Base-by-base conservation (phyloP, 1,140 invertebrate genomes). In the Bombus confusus region DNA sequence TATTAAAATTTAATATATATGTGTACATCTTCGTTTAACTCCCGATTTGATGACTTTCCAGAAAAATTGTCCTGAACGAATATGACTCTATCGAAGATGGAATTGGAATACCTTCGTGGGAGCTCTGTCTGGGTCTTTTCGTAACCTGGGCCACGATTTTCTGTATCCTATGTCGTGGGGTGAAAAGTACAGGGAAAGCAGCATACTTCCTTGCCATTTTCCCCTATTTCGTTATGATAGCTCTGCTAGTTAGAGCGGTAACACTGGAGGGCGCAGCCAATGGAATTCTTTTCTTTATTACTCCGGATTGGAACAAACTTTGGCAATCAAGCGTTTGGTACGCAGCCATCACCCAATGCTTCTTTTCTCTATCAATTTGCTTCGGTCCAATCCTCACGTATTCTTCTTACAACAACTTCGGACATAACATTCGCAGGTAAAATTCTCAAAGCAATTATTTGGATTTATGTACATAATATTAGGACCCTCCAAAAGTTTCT, bases 271-370 rank as follows among this genome's bases (percentile, higher is more conserved):
- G 96, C 41, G 96, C 97, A 72, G 89, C 94, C 88, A 95, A 95
- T 92, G 98, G 95, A 86, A 97, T 95, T 59, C 90, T 97, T 0
- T 98, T 97, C 91, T 98, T 98, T 90, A 93, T 98, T 31, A 96
- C 95, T 31, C 97, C 97, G 0, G 93, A 97, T 76, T 98, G 97
- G 97, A 90, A 95, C 10, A 96, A 96, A 88, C 94, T 98, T 3
- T 94, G 97, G 34, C 96, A 97, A 93, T 96, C 97, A 0, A 95
- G 96, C 94, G 97, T 98, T 0, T 98, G 98, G 98, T 98, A 98
- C 88, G 97, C 97, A 22, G 98, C 98, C 39, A 97, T 98, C 0
- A 97, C 97, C 0, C 98, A 98, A 91, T 98, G 97, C 91, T 98
- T 98, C 93, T 98, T 98, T 93, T 98, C 98, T 0, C 94, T 98